These are phyloP conservation scores for Panulirus ornatus DNA, from an alignment of 1,140 invertebrate genomes.

Conservation along the genomic window DNA sequence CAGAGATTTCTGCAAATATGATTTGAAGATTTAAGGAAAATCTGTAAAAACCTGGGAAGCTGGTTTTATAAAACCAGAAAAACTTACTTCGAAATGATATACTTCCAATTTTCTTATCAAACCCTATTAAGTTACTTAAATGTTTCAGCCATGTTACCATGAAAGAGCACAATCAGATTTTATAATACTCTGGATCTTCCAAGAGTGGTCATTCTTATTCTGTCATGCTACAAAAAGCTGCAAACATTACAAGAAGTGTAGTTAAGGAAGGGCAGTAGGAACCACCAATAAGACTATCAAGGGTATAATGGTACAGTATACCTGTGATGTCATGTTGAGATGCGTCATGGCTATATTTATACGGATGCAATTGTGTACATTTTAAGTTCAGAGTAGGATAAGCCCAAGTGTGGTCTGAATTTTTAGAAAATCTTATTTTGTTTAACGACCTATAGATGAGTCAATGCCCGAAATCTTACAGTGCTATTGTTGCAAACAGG, in stretches of 20 bases:
- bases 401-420: not conserved
- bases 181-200: not conserved
- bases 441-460: not conserved
- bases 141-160: not conserved
- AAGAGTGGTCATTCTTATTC: constrained; percentile 3
- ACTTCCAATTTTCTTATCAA: too few relatives aligned
- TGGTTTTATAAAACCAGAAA: too few relatives aligned
- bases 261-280: not conserved
- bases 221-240: not conserved
- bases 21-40: too few relatives aligned
- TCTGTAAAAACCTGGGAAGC: too few relatives aligned
- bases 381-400: not conserved
- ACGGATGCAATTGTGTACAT: not conserved
- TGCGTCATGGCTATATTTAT: not conserved
- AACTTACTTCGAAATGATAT: too few relatives aligned
- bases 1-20: too few relatives aligned
- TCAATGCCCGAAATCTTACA: not conserved
- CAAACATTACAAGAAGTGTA: not conserved
- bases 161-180: not conserved
- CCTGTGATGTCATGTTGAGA: not conserved
- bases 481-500: not conserved
- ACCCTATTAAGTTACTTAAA: not conserved
- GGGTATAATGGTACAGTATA: not conserved
- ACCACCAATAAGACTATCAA: not conserved
- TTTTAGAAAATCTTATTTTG: too few relatives aligned